Conservation (phyloP, 2,888 invertebrate genomes). For the Cordilura impudica region DNA sequence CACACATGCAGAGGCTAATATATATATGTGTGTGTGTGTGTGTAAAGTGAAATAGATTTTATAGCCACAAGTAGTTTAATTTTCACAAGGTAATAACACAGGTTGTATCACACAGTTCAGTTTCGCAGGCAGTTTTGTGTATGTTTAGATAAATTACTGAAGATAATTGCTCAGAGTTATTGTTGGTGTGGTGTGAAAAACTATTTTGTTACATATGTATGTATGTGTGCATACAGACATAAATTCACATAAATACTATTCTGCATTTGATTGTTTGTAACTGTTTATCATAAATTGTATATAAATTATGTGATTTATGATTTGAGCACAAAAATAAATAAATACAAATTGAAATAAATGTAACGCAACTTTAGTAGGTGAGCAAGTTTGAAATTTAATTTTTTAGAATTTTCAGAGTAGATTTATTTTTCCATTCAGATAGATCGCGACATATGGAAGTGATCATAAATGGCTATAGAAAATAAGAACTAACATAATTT, state of each 20-base stretch:
- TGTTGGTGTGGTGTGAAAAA: slow-evolving; percentile 44
- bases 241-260: slow-evolving; percentile 38
- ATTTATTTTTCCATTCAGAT: no score
- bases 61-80: slow-evolving; percentile 49
- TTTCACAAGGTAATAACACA: slow-evolving; percentile 39
- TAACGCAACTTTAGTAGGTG: no score
- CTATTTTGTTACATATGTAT: slow-evolving; percentile 39
- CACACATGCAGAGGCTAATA: neutral
- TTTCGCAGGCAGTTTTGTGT: neutral
- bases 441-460: no score
- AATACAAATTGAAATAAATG: no score
- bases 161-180: slow-evolving; percentile 58
- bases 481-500: no score
- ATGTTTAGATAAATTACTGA: slow-evolving; percentile 52
- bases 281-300: neutral
- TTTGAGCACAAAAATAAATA: neutral
- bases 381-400: no score
- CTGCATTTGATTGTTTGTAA: slow-evolving; percentile 11
- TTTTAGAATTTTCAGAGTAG: no score
- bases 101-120: slow-evolving; percentile 22
- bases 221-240: slow-evolving; percentile 40
- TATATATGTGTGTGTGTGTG: slow-evolving; percentile 55
- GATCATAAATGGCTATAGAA: no score
- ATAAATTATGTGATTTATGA: neutral
- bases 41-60: slow-evolving; percentile 65